Base-by-base conservation (phyloP, 2,113 vertebrate genomes). In the Polyodon spathula region DNA sequence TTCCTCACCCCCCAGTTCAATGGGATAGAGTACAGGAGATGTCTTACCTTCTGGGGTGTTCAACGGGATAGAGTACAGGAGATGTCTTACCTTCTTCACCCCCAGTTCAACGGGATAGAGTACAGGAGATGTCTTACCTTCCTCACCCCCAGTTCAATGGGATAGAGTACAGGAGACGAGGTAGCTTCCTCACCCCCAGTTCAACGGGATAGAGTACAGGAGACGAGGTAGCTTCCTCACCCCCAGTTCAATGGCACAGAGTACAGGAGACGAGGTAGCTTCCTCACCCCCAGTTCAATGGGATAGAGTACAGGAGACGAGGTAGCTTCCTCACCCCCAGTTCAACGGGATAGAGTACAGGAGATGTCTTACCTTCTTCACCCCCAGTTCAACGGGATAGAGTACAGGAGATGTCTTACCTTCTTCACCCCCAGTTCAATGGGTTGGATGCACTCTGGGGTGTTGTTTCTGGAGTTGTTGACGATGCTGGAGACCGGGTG, bases 401-500 rank as follows among this genome's bases (percentile, higher is more conserved):
- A n/a, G n/a, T n/a, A n/a, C n/a, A n/a, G n/a, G n/a, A n/a, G n/a
- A n/a, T n/a, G n/a, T n/a, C n/a, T n/a, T 72, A 94, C 94, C 90
- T 91, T 90, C 61, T 79, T 88, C 41, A 58, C 60, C 16, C 71
- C 70, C 10, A 81, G 73, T 66, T 91, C 71, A 0, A 92, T 59
- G 17, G 92, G 88, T 43, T 81, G 66, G 5, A 97, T 66, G 61
- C 96, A 99, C 69, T 96, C 82, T 0, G 89, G 86, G 0, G 81
- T 63, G 66, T 94, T 86, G 81, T 97, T 97, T 55, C 83, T 81
- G 0, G 85, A 73, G 17, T 88, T 95, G 79, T 96, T 99, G 65
- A 99, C 96, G 1, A 93, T 38, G 0, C 84, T 68, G 6, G 95
- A 97, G 4, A 99, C 94, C 0, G 91, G 90, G 65, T 99, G 93